Evolutionary conservation across 2,888 invertebrate species (phyloP).

Genomic region (Trypoxylon attenuatum): DNA sequence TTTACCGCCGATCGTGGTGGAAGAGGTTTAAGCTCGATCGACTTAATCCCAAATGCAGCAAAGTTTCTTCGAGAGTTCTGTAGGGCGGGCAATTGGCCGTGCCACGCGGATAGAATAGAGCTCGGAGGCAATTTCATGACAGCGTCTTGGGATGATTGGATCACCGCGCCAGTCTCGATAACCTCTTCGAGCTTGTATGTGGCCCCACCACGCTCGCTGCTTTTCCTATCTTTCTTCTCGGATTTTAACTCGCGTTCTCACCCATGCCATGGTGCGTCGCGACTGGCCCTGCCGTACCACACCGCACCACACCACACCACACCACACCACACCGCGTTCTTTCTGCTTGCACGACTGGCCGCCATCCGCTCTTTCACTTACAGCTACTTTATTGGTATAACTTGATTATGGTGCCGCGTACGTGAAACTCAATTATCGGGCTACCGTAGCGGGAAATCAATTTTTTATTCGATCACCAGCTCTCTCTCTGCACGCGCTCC

Average conservation of each 20-base stretch:
- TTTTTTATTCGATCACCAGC: too few species aligned
- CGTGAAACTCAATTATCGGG: constrained; percentile 63
- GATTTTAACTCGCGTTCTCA: too few species aligned
- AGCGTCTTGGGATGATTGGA: constrained; percentile 72
- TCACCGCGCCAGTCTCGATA: constrained; percentile 68
- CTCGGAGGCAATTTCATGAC: constrained; percentile 70
- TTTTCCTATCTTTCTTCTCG: constrained; percentile 9
- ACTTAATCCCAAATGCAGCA: constrained; percentile 66
- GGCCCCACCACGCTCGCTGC: constrained; percentile 18
- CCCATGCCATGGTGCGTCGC: too few species aligned
- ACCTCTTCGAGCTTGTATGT: constrained; percentile 50
- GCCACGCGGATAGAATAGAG: constrained; percentile 69
- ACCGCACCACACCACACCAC: too few species aligned
- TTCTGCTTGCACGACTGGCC: too few species aligned
- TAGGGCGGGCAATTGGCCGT: constrained; percentile 66
- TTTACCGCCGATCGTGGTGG: constrained; percentile 40
- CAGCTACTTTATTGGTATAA: constrained; percentile 41
- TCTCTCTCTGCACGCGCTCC: too few species aligned
- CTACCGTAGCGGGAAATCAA: constrained; percentile 52
- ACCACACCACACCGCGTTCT: too few species aligned
- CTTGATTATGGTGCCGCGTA: constrained; percentile 59
- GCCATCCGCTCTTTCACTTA: neutral
- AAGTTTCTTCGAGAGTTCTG: constrained; percentile 61
- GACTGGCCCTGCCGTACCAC: too few species aligned
- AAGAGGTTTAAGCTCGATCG: constrained; percentile 51